phyloP scores from a whole-genome alignment of 2,113 vertebrate genomes.

The Pangasianodon hypophthalmus region DNA sequence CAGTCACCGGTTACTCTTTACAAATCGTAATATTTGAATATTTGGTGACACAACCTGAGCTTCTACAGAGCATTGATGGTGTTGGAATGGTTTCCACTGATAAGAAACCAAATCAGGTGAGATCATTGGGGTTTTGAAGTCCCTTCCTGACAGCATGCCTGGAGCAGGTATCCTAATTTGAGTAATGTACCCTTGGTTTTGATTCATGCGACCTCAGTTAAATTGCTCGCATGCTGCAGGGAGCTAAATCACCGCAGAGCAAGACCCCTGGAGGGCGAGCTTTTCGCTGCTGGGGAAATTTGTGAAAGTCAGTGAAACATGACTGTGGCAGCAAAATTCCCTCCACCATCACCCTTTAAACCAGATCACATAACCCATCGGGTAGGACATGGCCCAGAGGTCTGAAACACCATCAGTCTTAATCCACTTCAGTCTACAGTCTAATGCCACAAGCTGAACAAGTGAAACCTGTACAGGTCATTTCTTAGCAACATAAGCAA shows the following conservation, averaged over 20 bases:
- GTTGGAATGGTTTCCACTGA: slow-evolving; percentile 1
- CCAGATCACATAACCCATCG: slow-evolving; percentile 2
- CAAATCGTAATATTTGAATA: neutral
- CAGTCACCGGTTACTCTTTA: neutral
- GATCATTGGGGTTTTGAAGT: neutral
- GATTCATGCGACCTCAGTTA: neutral
- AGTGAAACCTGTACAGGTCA: neutral
- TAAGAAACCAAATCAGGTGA: slow-evolving; percentile 1
- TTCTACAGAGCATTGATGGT: neutral
- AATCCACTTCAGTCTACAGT: neutral
- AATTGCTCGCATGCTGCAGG: neutral
- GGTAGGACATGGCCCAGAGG: neutral
- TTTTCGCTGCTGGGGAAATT: neutral
- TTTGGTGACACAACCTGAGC: neutral
- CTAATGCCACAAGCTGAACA: neutral
- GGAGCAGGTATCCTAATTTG: neutral
- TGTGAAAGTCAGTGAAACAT: neutral
- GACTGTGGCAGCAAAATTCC: slow-evolving; percentile 2
- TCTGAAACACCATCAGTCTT: slow-evolving; percentile 6
- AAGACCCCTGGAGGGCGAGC: neutral
- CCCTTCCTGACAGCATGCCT: neutral
- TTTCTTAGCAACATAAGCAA: neutral
- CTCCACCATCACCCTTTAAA: slow-evolving; percentile 3
- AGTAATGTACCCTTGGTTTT: neutral
- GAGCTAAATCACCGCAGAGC: neutral